Conservation (phyloP, 2,113 vertebrate genomes). For the Crocuta crocuta region DNA sequence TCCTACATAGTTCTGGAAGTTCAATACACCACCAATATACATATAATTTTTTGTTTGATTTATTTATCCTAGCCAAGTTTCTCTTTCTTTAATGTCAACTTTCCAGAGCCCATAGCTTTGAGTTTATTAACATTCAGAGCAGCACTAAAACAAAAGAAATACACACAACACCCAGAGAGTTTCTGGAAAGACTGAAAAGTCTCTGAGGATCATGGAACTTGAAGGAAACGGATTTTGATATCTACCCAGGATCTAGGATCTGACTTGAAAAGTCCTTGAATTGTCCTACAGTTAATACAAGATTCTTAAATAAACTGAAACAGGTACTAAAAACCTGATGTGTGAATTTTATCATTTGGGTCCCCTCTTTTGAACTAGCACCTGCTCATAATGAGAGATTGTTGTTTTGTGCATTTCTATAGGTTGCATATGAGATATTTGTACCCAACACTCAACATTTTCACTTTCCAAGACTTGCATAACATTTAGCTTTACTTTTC, state of each 20-base stretch:
- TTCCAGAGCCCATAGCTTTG: neutral
- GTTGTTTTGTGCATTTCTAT: neutral
- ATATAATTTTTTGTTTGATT: neutral
- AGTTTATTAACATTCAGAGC: neutral
- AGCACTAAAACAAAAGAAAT: neutral
- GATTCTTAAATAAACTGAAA: constrained; percentile 13
- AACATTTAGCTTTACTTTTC: neutral
- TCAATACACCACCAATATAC: neutral
- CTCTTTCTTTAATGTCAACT: neutral
- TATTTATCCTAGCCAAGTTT: neutral
- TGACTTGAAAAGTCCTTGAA: neutral
- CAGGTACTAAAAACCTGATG: neutral
- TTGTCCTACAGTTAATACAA: neutral
- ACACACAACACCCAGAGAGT: neutral
- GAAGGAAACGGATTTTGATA: constrained; percentile 16
- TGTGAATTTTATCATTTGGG: neutral
- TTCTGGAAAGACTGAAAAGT: neutral
- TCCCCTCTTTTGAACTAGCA: constrained; percentile 19
- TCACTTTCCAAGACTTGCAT: neutral
- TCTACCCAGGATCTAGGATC: neutral
- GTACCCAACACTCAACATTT: neutral
- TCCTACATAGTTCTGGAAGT: neutral
- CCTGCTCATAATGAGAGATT: neutral
- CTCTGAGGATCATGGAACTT: neutral
- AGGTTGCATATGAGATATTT: neutral